Percentiles rank a stretch among this genome's conserved stretches.
Conservation (phyloP, 2,797 vertebrate species). For the Glyptemys insculpta region DNA sequence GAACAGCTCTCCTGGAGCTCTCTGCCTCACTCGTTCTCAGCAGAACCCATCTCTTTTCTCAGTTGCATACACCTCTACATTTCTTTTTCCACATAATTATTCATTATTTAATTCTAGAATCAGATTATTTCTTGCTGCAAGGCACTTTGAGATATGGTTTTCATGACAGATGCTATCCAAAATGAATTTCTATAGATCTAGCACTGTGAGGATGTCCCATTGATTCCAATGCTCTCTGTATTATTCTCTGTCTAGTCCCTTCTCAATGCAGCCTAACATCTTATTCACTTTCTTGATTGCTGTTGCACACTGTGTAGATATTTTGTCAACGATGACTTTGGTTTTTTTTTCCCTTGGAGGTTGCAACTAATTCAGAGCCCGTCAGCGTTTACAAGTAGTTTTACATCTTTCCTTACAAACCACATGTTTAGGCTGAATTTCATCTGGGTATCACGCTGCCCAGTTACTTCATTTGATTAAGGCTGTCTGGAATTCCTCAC, state of each 20-base stretch:
- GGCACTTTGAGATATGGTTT: constrained; percentile 31
- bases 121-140: constrained; percentile 38
- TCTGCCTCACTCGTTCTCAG: background rate
- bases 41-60: background rate
- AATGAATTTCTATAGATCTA: constrained; percentile 40
- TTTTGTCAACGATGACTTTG: constrained; percentile 3
- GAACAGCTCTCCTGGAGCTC: background rate
- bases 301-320: background rate
- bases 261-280: background rate
- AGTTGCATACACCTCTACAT: background rate
- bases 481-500: background rate
- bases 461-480: background rate
- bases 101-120: constrained; percentile 46
- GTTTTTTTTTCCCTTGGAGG: background rate
- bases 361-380: constrained; percentile 20
- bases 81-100: constrained; percentile 43
- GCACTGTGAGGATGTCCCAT: constrained; percentile 26
- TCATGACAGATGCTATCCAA: background rate
- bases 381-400: constrained; percentile 23
- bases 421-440: background rate
- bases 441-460: background rate
- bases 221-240: constrained; percentile 36
- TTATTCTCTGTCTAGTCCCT: constrained; percentile 1
- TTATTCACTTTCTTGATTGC: background rate
- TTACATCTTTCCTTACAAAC: constrained; percentile 34